Evolutionary conservation across 1,140 invertebrate species (phyloP), one percentile per base, ranked within the genome.

Genomic region (Pomacea maculata): DNA sequence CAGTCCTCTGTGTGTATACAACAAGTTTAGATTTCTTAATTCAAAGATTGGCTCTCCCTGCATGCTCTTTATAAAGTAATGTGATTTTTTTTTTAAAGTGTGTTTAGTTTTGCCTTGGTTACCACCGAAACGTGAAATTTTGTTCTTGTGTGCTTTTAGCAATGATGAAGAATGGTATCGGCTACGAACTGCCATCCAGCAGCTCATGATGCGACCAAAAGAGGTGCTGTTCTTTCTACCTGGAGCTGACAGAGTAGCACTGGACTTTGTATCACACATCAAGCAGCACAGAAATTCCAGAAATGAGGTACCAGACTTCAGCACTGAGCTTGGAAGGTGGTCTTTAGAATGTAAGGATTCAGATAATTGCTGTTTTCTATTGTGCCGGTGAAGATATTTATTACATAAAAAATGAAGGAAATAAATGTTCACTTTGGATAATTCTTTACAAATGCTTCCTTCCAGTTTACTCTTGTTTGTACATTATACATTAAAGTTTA

Each of bases 341-440:
- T 87, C 86, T 79, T 78, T 92, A 17, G 91, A 92, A 84, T 91
- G 89, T 90, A 87, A 87, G 88, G 82, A 17, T 17, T 61, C 34
- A 45, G 34, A 45, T 45, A 6, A 29, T 63, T 80, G 74, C 11
- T 78, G 17, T 65, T 15, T 65, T 64, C 4, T 63, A 8, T n/a
- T 15, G 17, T 72, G 9, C 29, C 29, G 5, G 34, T 45, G 34
- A 45, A 45, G 34, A 45, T 45, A 54, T 21, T 75, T 4, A 17
- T 55, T 75, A 75, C 34, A 55, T 52, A 14, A 21, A 2, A 75
- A 17, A 45, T 45, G 34, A 45, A 45, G 34, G 3, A 45, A 45
- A 4, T 45, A 45, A 6, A 6, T 45, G 34, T 45, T 2, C 34
- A 45, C 0, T 45, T 45, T 45, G 34, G 34, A 45, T 45, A 45